Conservation (phyloP, 92 coral and sea anemone genomes). For the Zoanthus sansibaricus region DNA sequence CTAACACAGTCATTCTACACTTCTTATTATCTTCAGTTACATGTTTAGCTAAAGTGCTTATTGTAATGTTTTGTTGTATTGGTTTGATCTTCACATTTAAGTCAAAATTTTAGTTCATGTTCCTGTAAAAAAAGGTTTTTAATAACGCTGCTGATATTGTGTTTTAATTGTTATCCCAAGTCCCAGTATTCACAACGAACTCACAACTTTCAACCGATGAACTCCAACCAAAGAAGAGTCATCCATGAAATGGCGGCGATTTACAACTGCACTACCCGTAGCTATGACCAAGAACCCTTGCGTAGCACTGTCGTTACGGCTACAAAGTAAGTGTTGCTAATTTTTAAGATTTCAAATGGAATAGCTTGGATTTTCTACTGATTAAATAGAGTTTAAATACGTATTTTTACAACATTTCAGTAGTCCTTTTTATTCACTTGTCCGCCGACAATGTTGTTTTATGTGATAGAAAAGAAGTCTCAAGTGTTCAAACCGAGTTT, state of each 20-base stretch:
- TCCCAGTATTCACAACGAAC: conserved; percentile 69
- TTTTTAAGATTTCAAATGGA: neutral
- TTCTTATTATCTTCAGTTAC: too few relatives aligned
- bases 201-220: conserved; percentile 89
- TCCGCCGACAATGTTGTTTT: too few relatives aligned
- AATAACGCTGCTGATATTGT: neutral
- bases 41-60: too few relatives aligned
- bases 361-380: neutral
- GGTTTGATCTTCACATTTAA: neutral
- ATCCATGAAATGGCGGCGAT: conserved; percentile 87
- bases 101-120: too few relatives aligned
- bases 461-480: too few relatives aligned
- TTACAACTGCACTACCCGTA: conserved; percentile 83
- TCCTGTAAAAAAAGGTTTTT: neutral
- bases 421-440: too few relatives aligned
- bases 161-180: conserved; percentile 36
- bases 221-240: conserved; percentile 86
- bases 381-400: neutral
- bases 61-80: neutral
- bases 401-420: too few relatives aligned
- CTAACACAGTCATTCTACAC: too few relatives aligned
- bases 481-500: neutral
- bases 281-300: conserved; percentile 93
- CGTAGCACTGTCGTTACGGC: conserved; percentile 95
- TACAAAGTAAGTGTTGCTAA: conserved; percentile 70